A percentile compares a stretch with the other conserved stretches of the same genome.
Conservation (phyloP, 1,140 invertebrate genomes). For the Eriocheir sinensis region DNA sequence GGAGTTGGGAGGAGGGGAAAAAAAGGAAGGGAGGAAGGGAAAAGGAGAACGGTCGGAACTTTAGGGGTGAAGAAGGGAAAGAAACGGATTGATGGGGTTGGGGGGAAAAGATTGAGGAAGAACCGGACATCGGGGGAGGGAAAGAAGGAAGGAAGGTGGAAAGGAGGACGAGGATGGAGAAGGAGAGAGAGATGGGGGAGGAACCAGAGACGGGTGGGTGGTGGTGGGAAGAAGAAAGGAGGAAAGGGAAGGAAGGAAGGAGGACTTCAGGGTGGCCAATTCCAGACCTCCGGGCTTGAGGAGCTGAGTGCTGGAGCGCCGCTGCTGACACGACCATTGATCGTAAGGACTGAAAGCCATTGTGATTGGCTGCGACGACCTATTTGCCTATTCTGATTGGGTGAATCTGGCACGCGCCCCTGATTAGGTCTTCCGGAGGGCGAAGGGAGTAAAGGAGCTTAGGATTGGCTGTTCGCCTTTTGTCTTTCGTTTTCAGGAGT, state of each 20-base stretch:
- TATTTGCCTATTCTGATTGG: conserved; percentile 31
- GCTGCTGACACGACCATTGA: conserved; percentile 61
- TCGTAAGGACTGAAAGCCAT: conserved; percentile 45
- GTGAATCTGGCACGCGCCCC: neutral
- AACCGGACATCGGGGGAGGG: neutral
- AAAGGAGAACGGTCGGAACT: neutral
- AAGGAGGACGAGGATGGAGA: neutral
- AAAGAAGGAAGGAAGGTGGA: neutral
- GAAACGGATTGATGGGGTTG: neutral
- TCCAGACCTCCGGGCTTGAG: conserved; percentile 52
- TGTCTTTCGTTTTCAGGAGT: too few species aligned
- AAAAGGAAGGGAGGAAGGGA: too few species aligned
- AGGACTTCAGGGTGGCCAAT: neutral
- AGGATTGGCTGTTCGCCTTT: too few species aligned
- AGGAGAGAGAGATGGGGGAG: neutral
- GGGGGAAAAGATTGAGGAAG: neutral
- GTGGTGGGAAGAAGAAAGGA: neutral
- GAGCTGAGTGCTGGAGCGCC: conserved; percentile 48
- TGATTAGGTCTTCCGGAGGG: neutral
- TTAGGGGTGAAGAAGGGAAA: neutral
- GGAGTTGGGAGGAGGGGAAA: too few species aligned
- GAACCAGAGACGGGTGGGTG: too few species aligned
- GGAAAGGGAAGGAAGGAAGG: neutral
- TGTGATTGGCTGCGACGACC: neutral
- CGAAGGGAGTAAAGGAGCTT: neutral